Base-by-base conservation (phyloP, 2,888 invertebrate genomes). In the Cephus sareptanus region DNA sequence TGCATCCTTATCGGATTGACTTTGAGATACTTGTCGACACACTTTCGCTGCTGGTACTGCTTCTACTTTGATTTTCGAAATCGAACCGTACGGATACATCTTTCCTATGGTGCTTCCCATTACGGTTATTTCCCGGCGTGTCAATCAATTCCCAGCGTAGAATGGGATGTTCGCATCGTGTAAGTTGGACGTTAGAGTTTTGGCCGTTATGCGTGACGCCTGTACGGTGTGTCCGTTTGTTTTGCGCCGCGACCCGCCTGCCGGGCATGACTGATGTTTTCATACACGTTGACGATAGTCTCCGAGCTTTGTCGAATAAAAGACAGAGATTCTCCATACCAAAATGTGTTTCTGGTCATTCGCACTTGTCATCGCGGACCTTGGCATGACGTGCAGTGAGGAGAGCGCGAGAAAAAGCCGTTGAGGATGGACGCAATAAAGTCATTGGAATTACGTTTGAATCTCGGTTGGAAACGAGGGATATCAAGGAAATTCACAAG, bases 151-250 rank as follows among this genome's bases (percentile, higher is more conserved):
- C 2, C 4, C 23, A 56, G 31, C 15, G 13, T 30, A 15, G 33
- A 71, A 71, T 6, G 31, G 71, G 31, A 71, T 4, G 31, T 31
- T 31, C 71, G 71, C 71, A 31, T 71, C 71, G 71, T 71, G 71
- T 71, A 71, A 12, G 33, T 9, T 34, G 71, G 71, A 71, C 71
- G 2, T 31, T 71, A 31, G 71, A 71, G 71, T 71, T 71, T 71
- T 71, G 71, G 71, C 71, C 71, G 71, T 71, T 31, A 71, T 71
- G 71, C 71, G 71, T 71, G 71, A 71, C 71, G 71, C 71, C 33
- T 34, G 71, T 23, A 71, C 71, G 33, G 31, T 2, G 71, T 34
- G 31, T 71, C 31, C 71, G 71, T 71, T 71, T 71, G 71, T 71
- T 71, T n/a, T 31, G 71, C 71, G 31, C 31, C 71, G 71, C 71